phyloP scores from a whole-genome alignment of 2,888 invertebrate species.

The Drosophila neotestacea region DNA sequence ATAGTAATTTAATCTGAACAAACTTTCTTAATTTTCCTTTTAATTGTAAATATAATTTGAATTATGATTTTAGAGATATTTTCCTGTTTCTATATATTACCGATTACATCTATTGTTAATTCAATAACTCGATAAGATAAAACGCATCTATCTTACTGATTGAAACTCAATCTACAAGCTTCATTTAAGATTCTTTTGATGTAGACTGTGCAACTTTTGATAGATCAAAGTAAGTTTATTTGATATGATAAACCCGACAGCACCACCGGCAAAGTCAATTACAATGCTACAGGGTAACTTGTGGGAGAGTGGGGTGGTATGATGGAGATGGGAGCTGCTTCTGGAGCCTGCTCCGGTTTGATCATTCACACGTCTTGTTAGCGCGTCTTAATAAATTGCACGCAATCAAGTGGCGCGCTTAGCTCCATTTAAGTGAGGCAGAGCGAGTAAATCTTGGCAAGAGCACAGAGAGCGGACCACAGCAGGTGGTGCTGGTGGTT shows the following conservation, averaged over 20 bases:
- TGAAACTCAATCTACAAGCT: background rate
- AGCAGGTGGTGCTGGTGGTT: slow-evolving; percentile 63
- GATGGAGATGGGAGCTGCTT: background rate
- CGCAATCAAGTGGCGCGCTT: slow-evolving; percentile 79
- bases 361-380: slow-evolving; percentile 82
- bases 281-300: slow-evolving; percentile 28
- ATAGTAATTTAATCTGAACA: too few species aligned
- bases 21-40: too few species aligned
- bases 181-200: background rate
- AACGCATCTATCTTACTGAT: background rate
- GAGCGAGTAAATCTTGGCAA: slow-evolving; percentile 78
- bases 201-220: background rate
- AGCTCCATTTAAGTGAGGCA: slow-evolving; percentile 78
- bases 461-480: slow-evolving; percentile 58
- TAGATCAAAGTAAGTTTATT: slow-evolving; percentile 7
- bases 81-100: too few species aligned
- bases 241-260: slow-evolving; percentile 30
- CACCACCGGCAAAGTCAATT: slow-evolving; percentile 59
- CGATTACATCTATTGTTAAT: too few species aligned
- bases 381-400: slow-evolving; percentile 82
- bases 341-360: slow-evolving; percentile 72
- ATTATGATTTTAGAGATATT: too few species aligned
- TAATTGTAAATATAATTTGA: too few species aligned
- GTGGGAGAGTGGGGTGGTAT: background rate
- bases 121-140: too few species aligned